Conservation (phyloP, 2,113 vertebrate species). For the human (Homo sapiens) region GRCh38 chrX:71383501-71384000, state of each 20-base stretch:
- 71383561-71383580: neutral
- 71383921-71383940: neutral
- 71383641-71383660: neutral
- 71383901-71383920: neutral
- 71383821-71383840: neutral
- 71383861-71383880: neutral
- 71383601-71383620: neutral
- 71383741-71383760: neutral
- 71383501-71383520: neutral
- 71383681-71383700: neutral
- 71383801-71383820: neutral
- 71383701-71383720: neutral
- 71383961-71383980: slow-evolving; percentile 98
- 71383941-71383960: slow-evolving; percentile 67
- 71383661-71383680: neutral
- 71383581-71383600: neutral
- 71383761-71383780: neutral
- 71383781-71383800: neutral
- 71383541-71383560: neutral
- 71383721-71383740: neutral
- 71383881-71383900: neutral
- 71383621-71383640: neutral
- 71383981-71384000: slow-evolving; percentile 98
- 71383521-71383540: neutral
- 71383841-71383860: neutral